Evolutionary conservation across 1,140 invertebrate genomes (phyloP).

Genomic region (Antheraea mylitta): DNA sequence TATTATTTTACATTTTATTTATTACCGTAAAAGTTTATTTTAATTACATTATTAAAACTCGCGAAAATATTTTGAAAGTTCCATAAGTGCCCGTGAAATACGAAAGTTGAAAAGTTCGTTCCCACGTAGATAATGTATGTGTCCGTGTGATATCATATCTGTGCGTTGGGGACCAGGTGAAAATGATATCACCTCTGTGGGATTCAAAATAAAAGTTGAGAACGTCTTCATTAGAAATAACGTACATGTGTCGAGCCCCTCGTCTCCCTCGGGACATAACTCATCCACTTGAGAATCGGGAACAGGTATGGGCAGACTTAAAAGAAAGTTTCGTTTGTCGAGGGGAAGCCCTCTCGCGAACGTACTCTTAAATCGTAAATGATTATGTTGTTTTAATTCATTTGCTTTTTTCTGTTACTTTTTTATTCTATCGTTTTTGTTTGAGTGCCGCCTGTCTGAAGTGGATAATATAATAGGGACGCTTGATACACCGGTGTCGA

Average conservation of each 20-base stretch:
- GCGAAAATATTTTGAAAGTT: neutral
- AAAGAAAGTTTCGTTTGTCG: constrained; percentile 72
- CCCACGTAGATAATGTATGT: neutral
- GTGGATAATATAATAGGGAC: constrained; percentile 49
- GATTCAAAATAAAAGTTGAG: constrained; percentile 66
- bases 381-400: constrained; percentile 77
- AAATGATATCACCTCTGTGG: constrained; percentile 51
- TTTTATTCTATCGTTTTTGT: constrained; percentile 59
- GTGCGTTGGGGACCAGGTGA: constrained; percentile 46
- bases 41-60: neutral
- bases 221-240: constrained; percentile 70
- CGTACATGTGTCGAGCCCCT: constrained; percentile 47
- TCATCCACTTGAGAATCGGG: constrained; percentile 67
- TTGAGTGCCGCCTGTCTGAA: constrained; percentile 70
- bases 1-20: constrained; percentile 29
- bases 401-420: constrained; percentile 63
- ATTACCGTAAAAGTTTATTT: constrained; percentile 16
- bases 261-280: constrained; percentile 67
- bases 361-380: constrained; percentile 70
- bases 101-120: constrained; percentile 7
- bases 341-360: constrained; percentile 56
- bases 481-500: constrained; percentile 25
- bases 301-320: constrained; percentile 56
- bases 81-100: neutral
- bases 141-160: neutral